These are phyloP conservation scores for Eueides isabella DNA, from an alignment of 1,140 invertebrate species.

Conservation along the genomic window DNA sequence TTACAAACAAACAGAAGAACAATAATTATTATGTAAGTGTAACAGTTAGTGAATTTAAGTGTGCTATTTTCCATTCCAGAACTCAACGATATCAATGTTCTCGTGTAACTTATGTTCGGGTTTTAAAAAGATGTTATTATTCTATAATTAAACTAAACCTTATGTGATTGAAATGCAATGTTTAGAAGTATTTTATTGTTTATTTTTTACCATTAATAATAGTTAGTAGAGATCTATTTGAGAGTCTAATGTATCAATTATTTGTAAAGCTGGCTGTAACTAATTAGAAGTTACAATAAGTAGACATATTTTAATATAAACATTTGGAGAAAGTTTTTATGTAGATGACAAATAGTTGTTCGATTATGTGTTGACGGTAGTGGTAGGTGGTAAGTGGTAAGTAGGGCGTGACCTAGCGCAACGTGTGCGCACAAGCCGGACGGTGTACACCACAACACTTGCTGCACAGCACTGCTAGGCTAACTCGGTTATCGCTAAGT, in stretches of 20 bases:
- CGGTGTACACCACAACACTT: slow-evolving; percentile 60
- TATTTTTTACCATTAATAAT: slow-evolving; percentile 82
- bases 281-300: slow-evolving; percentile 81
- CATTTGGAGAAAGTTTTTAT: slow-evolving; percentile 82
- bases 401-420: slow-evolving; percentile 49
- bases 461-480: slow-evolving; percentile 80
- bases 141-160: slow-evolving; percentile 81
- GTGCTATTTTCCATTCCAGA: slow-evolving; percentile 82
- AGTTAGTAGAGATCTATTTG: slow-evolving; percentile 82
- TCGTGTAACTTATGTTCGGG: slow-evolving; percentile 81
- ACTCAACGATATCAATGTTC: slow-evolving; percentile 82
- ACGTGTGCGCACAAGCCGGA: slow-evolving; percentile 73
- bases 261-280: slow-evolving; percentile 82
- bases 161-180: slow-evolving; percentile 83
- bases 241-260: slow-evolving; percentile 83
- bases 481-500: slow-evolving; percentile 79
- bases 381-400: slow-evolving; percentile 19
- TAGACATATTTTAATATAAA: slow-evolving; percentile 82
- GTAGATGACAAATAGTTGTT: slow-evolving; percentile 81
- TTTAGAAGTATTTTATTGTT: slow-evolving; percentile 83
- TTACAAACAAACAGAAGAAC: slow-evolving; percentile 81
- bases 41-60: slow-evolving; percentile 82
- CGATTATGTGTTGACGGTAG: slow-evolving; percentile 65
- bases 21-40: slow-evolving; percentile 82
- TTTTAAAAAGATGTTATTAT: slow-evolving; percentile 81